These are phyloP conservation scores for Gastrophysa polygoni DNA, from an alignment of 2,888 invertebrate genomes.

Conservation along the genomic window DNA sequence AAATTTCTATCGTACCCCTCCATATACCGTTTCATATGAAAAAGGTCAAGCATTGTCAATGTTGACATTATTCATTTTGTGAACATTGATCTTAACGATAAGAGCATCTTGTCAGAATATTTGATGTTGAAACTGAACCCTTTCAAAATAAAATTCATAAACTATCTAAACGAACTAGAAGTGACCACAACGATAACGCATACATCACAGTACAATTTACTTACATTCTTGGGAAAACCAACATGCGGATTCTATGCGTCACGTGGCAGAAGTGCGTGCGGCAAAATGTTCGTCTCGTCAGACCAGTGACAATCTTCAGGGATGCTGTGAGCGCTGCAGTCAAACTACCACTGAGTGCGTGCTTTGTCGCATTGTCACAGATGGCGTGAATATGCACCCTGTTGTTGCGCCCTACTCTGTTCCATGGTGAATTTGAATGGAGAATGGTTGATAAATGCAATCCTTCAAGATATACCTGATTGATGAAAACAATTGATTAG, in stretches of 20 bases:
- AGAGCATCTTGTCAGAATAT: no score
- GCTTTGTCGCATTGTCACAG: constrained; percentile 53
- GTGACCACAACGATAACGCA: not conserved
- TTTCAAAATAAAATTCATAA: no score
- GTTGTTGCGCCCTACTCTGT: constrained; percentile 48
- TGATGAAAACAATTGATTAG: no score
- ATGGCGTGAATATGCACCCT: constrained; percentile 49
- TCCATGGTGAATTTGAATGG: not conserved
- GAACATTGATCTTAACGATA: no score
- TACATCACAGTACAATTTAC: not conserved
- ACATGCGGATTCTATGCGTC: not conserved
- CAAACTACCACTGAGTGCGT: constrained; percentile 52
- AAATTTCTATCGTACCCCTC: no score
- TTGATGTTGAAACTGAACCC: no score
- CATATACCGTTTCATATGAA: no score
- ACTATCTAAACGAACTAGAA: no score
- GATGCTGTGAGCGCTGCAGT: constrained; percentile 50
- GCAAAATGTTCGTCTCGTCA: constrained; percentile 29
- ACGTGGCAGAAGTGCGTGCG: constrained; percentile 29
- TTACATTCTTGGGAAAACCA: not conserved
- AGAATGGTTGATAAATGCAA: no score
- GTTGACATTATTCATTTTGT: no score
- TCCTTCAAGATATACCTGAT: no score
- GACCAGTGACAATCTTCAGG: constrained; percentile 44
- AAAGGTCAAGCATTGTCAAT: no score